Percentiles rank a stretch among this genome's conserved stretches.
Evolutionary conservation across 1,140 invertebrate species (phyloP).

Genomic region (Zaprionus kolodkinae): DNA sequence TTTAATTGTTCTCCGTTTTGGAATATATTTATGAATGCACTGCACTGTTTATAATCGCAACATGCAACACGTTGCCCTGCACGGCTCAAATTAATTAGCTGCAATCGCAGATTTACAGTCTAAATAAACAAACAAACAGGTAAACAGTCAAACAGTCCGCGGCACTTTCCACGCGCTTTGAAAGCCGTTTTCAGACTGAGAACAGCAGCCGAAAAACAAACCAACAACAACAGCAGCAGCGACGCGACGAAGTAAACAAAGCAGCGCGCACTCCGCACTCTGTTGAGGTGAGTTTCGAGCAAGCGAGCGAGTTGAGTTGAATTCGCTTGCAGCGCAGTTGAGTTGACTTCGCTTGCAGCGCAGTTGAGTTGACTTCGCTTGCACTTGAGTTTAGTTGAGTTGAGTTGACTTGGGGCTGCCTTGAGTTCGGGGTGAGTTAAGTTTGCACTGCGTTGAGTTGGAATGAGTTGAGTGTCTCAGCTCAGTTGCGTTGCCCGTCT

Average conservation of each 20-base stretch:
- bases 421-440: constrained; percentile 15
- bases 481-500: too few species aligned
- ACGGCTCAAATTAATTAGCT: constrained; percentile 6
- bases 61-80: constrained; percentile 3
- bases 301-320: constrained; percentile 12
- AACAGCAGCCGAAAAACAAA: constrained; percentile 51
- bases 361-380: constrained; percentile 23
- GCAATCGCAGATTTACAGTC: constrained; percentile 38
- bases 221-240: constrained; percentile 4
- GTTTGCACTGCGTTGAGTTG: neutral
- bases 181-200: constrained; percentile 81
- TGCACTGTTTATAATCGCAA: constrained; percentile 12
- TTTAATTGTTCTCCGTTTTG: constrained; percentile 34
- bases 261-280: neutral
- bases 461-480: too few species aligned
- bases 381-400: neutral
- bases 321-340: constrained; percentile 17
- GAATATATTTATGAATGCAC: constrained; percentile 34
- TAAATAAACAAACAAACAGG: constrained; percentile 51
- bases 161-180: constrained; percentile 68
- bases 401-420: constrained; percentile 10
- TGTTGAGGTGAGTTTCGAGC: constrained; percentile 23
- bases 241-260: constrained; percentile 35
- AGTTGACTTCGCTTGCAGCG: constrained; percentile 23
- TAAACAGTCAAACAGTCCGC: constrained; percentile 51